Evolutionary conservation across 2,113 vertebrate species (phyloP), one percentile per base, ranked within the genome.

Genomic region (Prolemur simus): DNA sequence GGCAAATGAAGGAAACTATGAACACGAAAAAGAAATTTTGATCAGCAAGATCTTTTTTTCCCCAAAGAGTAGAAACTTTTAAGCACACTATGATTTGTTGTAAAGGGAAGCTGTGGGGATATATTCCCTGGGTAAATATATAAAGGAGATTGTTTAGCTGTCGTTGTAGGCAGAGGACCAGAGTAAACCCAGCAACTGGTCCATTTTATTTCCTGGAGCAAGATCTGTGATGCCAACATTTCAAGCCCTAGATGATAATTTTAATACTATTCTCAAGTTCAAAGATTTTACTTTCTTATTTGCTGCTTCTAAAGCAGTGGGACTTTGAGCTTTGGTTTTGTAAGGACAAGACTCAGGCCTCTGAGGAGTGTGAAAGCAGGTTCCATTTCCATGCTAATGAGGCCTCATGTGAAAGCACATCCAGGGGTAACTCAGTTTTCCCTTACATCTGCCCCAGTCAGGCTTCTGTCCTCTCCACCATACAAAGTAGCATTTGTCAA

Each of bases 261-360:
- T 96, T 94, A 94, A 96, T 87, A 81, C 86, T 68, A 76, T 95
- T 56, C 69, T 87, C 52, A 63, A 77, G 95, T 97, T 97, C 96
- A 97, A 96, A 96, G 92, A n/a, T 60, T 97, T 87, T 29, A 23
- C 42, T 94, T 71, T 96, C 76, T 83, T 81, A 85, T 96, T 87
- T 96, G 78, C 29, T 66, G 69, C 64, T 27, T 81, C 80, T 94
- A 66, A 92, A 80, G 87, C 45, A 47, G 52, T 32, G 14, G 54
- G 73, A 47, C 83, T 96, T 90, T 60, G 74, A 97, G 87, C 32
- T 77, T 42, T 91, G 87, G 58, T 92, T 96, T 66, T 92, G 13
- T 86, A 81, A 81, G 58, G 87, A 95, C 68, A 69, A 66, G 64
- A 69, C 27, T 92, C 52, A 1, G 76, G 37, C 68, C 81, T 94